Conservation (phyloP, 2,888 invertebrate genomes). For the Epistrophe grossulariae region DNA sequence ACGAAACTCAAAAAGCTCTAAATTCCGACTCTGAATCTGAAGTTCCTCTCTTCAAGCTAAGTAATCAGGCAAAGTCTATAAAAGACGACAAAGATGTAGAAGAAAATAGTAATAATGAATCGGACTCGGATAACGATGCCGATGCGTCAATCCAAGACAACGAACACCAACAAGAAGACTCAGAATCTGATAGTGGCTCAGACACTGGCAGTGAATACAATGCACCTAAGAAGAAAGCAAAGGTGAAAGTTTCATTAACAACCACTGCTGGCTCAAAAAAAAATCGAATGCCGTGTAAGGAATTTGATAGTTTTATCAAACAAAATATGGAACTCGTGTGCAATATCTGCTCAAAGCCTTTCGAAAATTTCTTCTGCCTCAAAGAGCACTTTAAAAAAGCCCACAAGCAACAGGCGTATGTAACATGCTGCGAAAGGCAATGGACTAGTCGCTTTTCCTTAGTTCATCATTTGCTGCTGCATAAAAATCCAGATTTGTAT, state of each 20-base stretch:
- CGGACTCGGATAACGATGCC: constrained; percentile 1
- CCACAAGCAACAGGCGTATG: constrained; percentile 75
- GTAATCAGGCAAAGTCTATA: not conserved
- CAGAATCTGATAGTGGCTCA: constrained; percentile 4
- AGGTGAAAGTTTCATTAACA: not conserved
- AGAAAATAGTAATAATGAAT: not conserved
- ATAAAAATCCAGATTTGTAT: constrained; percentile 77
- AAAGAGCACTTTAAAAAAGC: constrained; percentile 73
- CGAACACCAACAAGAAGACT: not conserved
- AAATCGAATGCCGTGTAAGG: constrained; percentile 38
- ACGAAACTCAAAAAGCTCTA: not conserved
- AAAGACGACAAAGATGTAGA: not conserved
- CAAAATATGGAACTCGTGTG: constrained; percentile 76
- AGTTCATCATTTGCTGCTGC: constrained; percentile 77
- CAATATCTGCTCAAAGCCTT: constrained; percentile 66
- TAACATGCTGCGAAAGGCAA: constrained; percentile 77
- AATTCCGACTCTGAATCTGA: constrained; percentile 36
- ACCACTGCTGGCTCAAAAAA: not conserved
- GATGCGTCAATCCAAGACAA: not conserved
- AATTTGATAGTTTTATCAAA: constrained; percentile 76
- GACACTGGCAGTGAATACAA: constrained; percentile 9
- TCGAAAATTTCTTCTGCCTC: constrained; percentile 70
- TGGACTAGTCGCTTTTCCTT: constrained; percentile 76
- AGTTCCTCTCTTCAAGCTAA: constrained; percentile 12
- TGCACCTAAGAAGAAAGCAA: constrained; percentile 4